Evolutionary conservation across 2,113 vertebrate genomes (phyloP).

Genomic region (Pholis gunnellus): DNA sequence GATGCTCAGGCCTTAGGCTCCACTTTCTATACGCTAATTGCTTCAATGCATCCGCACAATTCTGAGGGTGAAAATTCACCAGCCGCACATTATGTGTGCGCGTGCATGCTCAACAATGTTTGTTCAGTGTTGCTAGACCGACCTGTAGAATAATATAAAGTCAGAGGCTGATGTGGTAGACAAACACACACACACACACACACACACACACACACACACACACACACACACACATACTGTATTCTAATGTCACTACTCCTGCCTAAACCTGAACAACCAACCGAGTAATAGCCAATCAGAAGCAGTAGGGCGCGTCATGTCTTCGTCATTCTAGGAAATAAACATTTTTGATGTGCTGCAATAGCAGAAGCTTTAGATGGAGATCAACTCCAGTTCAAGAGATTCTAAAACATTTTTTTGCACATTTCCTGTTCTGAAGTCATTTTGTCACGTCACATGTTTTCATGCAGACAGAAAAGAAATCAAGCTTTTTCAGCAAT

Average conservation of each 20-base stretch:
- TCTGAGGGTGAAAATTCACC: slow-evolving; percentile 6
- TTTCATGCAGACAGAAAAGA: background rate
- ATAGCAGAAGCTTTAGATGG: slow-evolving; percentile 5
- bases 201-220: too few species aligned
- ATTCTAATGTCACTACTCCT: too few species aligned
- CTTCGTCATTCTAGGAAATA: too few species aligned
- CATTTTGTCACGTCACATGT: background rate
- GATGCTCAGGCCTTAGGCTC: slow-evolving; percentile 35
- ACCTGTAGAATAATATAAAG: slow-evolving; percentile 12
- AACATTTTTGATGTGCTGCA: too few species aligned
- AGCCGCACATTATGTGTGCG: slow-evolving; percentile 21
- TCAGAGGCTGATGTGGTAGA: background rate
- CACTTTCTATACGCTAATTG: slow-evolving; percentile 45
- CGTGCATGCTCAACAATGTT: slow-evolving; percentile 27
- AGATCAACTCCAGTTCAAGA: background rate
- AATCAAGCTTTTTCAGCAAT: background rate
- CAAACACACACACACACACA: background rate
- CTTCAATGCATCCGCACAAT: slow-evolving; percentile 50
- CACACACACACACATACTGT: too few species aligned
- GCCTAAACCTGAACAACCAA: background rate
- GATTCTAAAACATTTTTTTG: background rate
- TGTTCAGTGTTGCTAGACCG: slow-evolving; percentile 16
- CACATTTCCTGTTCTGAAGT: background rate
- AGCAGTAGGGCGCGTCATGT: background rate
- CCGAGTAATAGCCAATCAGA: background rate